These are phyloP conservation scores for Calameuta filiformis DNA, from an alignment of 2,888 invertebrate genomes.

Conservation along the genomic window DNA sequence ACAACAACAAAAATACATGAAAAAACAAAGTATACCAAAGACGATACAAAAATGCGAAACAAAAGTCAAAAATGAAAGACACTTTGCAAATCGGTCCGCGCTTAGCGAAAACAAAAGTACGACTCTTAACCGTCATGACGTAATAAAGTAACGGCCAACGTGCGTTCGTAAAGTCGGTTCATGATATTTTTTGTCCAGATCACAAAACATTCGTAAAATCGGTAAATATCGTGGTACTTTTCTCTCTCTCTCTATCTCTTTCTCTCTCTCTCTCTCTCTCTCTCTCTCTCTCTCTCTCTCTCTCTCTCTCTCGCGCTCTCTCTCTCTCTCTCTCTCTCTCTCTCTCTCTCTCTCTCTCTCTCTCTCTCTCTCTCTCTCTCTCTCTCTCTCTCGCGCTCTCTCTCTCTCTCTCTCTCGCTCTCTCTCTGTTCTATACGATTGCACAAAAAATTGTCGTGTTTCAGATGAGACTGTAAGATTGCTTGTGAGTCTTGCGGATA, in stretches of 20 bases:
- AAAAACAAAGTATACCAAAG: background rate
- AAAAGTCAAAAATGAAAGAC: background rate
- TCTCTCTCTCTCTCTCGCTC: no score
- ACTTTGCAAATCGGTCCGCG: background rate
- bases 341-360: background rate
- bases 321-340: conserved; percentile 5
- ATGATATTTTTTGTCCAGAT: background rate
- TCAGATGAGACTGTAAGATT: background rate
- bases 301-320: conserved; percentile 3
- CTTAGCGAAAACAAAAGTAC: background rate
- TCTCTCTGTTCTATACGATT: conserved; percentile 2
- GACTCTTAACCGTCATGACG: background rate
- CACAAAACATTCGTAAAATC: background rate
- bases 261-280: conserved; percentile 11
- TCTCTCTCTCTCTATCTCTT: background rate
- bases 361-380: conserved; percentile 12
- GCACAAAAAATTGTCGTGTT: background rate
- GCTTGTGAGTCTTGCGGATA: background rate
- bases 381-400: background rate
- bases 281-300: conserved; percentile 7
- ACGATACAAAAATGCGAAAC: background rate
- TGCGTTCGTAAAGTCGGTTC: background rate
- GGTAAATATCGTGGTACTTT: background rate
- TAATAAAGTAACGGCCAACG: background rate
- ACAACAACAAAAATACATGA: background rate